phyloP scores from a whole-genome alignment of 2,797 vertebrate genomes.

The Lepus townsendii region DNA sequence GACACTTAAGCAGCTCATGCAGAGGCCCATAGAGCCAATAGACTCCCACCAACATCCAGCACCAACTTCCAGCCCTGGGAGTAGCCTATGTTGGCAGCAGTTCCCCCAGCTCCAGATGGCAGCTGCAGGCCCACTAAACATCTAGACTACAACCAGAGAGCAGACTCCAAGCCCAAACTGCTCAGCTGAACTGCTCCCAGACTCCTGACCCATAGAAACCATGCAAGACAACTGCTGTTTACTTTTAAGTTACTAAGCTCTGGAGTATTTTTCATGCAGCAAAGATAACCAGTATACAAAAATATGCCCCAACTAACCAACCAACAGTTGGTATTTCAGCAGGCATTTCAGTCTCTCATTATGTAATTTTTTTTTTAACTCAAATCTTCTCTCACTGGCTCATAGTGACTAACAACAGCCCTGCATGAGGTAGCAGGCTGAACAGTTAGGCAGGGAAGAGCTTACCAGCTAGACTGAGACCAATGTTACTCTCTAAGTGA shows the following conservation, averaged over 20 bases:
- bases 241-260: slow-evolving; percentile 22
- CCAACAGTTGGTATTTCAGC: neutral
- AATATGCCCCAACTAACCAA: neutral
- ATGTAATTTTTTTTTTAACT: neutral
- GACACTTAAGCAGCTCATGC: neutral
- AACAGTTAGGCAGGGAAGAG: neutral
- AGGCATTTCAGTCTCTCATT: neutral
- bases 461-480: neutral
- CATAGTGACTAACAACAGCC: neutral
- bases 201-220: neutral
- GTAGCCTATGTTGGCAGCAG: neutral
- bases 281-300: slow-evolving; percentile 20
- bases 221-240: neutral
- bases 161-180: neutral
- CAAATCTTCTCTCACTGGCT: neutral
- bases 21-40: neutral
- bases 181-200: neutral
- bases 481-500: neutral
- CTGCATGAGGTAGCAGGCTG: neutral
- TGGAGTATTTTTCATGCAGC: neutral
- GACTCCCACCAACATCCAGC: neutral
- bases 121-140: neutral
- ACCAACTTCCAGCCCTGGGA: neutral
- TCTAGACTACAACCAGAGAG: neutral
- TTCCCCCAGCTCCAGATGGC: neutral